Base-by-base conservation (phyloP, 2,888 invertebrate genomes). In the Spialia ferax region DNA sequence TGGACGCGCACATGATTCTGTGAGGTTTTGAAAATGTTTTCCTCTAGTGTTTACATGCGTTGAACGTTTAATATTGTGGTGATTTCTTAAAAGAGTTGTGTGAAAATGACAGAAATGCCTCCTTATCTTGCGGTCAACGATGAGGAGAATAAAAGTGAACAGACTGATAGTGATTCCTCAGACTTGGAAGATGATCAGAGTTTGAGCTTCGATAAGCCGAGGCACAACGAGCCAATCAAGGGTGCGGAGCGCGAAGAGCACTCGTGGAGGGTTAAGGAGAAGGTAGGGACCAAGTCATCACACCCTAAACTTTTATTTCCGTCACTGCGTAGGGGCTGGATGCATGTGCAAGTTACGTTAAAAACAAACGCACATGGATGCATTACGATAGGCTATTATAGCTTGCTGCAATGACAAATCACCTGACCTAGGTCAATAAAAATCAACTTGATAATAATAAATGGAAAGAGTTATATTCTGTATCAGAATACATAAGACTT, bases 191-290 rank as follows among this genome's bases (percentile, higher is more conserved):
- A 96, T 82, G 95, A 95, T 85, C 92, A 96, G 82, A 96, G 96
- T 60, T 85, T 97, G 72, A 95, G 96, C 76, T 98, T 97, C 83
- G 95, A 95, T 79, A 95, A 96, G 83, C 96, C 95, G 70, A 94
- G 97, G 76, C 94, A 94, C 74, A 78, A 83, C 67, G 94, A 93
- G 77, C 84, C 87, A 63, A 92, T 94, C 72, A 89, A 90, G 74
- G 93, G 91, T 8, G 83, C 85, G 38, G 91, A 93, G 55, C 97
- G 98, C 80, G 95, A 95, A 68, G 97, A 97, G 78, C 97, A 97
- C 79, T 96, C 97, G 72, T 99, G 99, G 99, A 95, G 99, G 77
- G 97, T 99, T 94, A 98, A 98, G 86, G 98, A 98, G 85, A 95
- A 98, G 95, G 97, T 97, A 86, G 83, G 89, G 42, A 68, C 56